These are phyloP conservation scores for Sericinus montela DNA, from an alignment of 2,888 invertebrate species.

Conservation along the genomic window DNA sequence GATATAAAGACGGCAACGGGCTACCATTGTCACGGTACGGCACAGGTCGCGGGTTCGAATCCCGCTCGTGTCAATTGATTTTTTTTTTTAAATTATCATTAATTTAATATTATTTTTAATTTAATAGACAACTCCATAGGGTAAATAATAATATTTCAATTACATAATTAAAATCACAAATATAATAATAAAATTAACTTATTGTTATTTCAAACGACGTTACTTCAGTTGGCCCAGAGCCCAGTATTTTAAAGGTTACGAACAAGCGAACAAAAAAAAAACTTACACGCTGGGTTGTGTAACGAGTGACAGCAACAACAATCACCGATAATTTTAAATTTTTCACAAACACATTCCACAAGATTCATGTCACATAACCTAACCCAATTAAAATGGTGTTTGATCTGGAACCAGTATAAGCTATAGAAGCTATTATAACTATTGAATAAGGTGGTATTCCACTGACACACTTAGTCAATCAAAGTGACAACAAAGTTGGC, in stretches of 20 bases:
- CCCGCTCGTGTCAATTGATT: too few species aligned
- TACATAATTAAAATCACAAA: too few species aligned
- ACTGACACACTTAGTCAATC: neutral
- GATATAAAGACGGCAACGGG: too few species aligned
- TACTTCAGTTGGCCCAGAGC: constrained; percentile 9
- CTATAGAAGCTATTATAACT: too few species aligned
- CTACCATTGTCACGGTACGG: too few species aligned
- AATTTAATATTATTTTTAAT: too few species aligned
- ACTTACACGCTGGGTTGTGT: constrained; percentile 14
- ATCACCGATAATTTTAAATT: neutral
- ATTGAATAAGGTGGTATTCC: neutral
- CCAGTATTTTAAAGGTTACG: constrained; percentile 16
- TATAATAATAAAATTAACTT: neutral
- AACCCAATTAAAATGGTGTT: neutral
- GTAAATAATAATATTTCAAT: too few species aligned
- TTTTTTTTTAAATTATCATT: too few species aligned
- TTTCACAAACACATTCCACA: neutral
- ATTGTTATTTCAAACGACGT: constrained; percentile 9
- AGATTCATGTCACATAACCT: neutral
- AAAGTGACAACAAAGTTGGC: constrained; percentile 11
- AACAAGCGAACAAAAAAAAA: constrained; percentile 7
- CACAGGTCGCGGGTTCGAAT: too few species aligned
- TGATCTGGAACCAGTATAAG: neutral
- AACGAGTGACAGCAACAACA: neutral
- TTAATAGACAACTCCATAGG: too few species aligned